Evolutionary conservation across 2,113 vertebrate species (phyloP).

Genomic region (Brachypodius melanocephalos): DNA sequence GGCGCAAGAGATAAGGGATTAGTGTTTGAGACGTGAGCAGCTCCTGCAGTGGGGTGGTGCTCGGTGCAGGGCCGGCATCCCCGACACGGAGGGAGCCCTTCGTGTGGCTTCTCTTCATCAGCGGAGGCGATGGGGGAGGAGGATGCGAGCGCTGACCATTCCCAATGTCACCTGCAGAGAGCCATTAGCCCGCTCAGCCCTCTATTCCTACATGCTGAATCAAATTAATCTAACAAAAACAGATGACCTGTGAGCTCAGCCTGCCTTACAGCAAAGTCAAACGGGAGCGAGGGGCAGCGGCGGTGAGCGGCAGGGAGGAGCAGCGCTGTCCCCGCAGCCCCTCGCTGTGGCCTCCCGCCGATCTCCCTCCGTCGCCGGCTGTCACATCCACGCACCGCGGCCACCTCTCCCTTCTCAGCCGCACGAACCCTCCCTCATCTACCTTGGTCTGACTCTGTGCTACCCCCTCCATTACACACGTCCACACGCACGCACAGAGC

Average conservation of each 20-base stretch:
- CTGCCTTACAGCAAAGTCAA: constrained; percentile 77
- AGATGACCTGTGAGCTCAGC: constrained; percentile 74
- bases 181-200: constrained; percentile 65
- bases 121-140: background rate
- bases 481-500: constrained; percentile 21
- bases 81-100: background rate
- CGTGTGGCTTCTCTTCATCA: background rate
- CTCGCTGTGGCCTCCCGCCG: background rate
- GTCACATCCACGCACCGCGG: background rate
- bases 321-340: background rate
- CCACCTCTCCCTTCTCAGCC: background rate
- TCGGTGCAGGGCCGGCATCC: background rate
- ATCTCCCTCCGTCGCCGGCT: background rate
- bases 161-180: constrained; percentile 68
- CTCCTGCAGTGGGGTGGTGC: background rate
- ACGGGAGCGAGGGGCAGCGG: background rate
- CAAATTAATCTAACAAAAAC: constrained; percentile 75
- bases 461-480: background rate
- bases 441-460: background rate
- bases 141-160: constrained; percentile 1
- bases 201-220: constrained; percentile 70
- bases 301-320: background rate
- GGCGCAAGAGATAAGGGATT: background rate
- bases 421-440: background rate
- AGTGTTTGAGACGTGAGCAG: background rate